These are phyloP conservation scores for Helicoverpa armigera DNA, from an alignment of 1,140 invertebrate species.

Conservation along the genomic window DNA sequence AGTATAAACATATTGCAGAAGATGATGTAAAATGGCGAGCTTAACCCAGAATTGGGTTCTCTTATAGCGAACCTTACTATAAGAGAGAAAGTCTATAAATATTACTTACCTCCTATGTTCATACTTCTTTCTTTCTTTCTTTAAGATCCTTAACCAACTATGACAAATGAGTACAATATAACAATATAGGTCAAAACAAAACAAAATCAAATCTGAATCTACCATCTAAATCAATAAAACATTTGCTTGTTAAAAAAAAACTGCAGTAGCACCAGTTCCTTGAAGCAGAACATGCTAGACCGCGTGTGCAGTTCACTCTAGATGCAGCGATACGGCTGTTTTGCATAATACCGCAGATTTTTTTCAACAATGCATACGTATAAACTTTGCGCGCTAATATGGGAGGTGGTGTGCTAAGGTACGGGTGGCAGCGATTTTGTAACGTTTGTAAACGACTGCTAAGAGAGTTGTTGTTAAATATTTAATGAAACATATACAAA, in stretches of 20 bases:
- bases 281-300: slow-evolving; percentile 64
- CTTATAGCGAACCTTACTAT: too few relatives aligned
- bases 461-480: too few relatives aligned
- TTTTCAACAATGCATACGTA: slow-evolving; percentile 78
- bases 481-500: too few relatives aligned
- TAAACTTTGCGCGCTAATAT: slow-evolving; percentile 68
- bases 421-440: slow-evolving; percentile 21
- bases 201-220: slow-evolving; percentile 8
- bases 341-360: slow-evolving; percentile 84
- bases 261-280: slow-evolving; percentile 30
- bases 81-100: too few relatives aligned
- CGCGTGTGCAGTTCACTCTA: slow-evolving; percentile 67
- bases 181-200: not conserved
- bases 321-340: slow-evolving; percentile 73
- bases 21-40: too few relatives aligned
- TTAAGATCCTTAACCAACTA: too few relatives aligned
- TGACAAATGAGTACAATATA: too few relatives aligned
- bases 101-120: too few relatives aligned
- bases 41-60: too few relatives aligned
- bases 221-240: slow-evolving; percentile 24
- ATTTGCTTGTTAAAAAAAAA: slow-evolving; percentile 45
- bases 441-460: too few relatives aligned
- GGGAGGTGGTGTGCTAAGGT: slow-evolving; percentile 55
- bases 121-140: too few relatives aligned
- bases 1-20: too few relatives aligned